Base-by-base conservation (phyloP, 2,797 vertebrate genomes). In the Argya squamiceps region DNA sequence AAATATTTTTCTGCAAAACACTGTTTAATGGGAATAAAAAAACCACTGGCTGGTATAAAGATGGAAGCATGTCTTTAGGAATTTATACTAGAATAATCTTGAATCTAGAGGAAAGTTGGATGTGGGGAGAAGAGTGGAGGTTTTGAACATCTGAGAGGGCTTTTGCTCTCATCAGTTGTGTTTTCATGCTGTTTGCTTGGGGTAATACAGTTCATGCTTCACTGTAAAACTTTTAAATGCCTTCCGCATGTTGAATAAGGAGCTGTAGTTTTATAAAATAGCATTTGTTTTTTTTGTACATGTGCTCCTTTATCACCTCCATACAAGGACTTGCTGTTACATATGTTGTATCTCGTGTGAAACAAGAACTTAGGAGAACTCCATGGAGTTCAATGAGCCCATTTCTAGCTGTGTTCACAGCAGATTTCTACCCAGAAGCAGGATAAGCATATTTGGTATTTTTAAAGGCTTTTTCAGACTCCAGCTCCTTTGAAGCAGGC, bases 301-400 rank as follows among this genome's bases (percentile, higher is more conserved):
- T 0, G 0, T 27, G 34, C 32, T 65, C 24, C 26, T 75, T 58
- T 69, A 71, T 78, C 22, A 37, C 18, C 15, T 80, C 2, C 5
- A 2, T 69, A 36, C 9, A 27, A 44, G 37, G n/a, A 76, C 9
- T 24, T 90, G 47, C 12, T 30, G 17, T 74, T 67, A 17, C 12
- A 1, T 22, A 12, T 2, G 3, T 67, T n/a, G 5, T 64, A 36
- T 68, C 37, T 68, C 0, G 0, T 6, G 19, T 55, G 43, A 69
- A 84, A 74, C 14, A 74, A 34, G 62, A 82, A 21, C 1, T 65
- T 36, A 3, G 16, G 76, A 65, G 47, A 49, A 18, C 14, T 87
- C 37, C 17, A 0, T 19, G 26, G 47, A 20, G 37, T 53, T 90
- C 24, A 50, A 0, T 43, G 62, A 88, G 30, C n/a, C 23, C 15